phyloP scores from a whole-genome alignment of 2,797 vertebrate genomes.

The Australoheros facetus region DNA sequence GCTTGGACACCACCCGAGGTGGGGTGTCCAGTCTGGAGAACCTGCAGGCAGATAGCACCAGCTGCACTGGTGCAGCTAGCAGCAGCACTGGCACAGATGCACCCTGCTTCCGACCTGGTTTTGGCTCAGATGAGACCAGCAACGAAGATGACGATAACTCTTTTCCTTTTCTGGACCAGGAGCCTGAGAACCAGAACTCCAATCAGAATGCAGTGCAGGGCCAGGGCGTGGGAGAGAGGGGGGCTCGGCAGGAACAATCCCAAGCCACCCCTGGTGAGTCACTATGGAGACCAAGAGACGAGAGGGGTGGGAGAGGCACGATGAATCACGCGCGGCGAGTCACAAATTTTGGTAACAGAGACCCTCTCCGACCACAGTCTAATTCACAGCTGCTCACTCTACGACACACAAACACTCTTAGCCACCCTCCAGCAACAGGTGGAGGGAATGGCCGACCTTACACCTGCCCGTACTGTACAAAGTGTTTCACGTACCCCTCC shows the following conservation, averaged over 20 bases:
- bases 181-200: conserved; percentile 68
- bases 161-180: conserved; percentile 72
- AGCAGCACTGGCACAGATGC: conserved; percentile 37
- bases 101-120: conserved; percentile 58
- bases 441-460: conserved; percentile 72
- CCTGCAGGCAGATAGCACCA: conserved; percentile 55
- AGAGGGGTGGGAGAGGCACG: conserved; percentile 51
- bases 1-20: conserved; percentile 44
- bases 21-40: conserved; percentile 51
- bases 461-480: conserved; percentile 78
- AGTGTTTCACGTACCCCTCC: conserved; percentile 80
- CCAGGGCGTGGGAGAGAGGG: conserved; percentile 35
- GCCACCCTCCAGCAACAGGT: conserved; percentile 41
- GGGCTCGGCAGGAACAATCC: conserved; percentile 37
- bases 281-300: conserved; percentile 63
- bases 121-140: conserved; percentile 65
- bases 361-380: conserved; percentile 68
- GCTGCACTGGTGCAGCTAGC: conserved; percentile 53
- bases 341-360: conserved; percentile 53
- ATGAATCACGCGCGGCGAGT: conserved; percentile 47
- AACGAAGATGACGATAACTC: conserved; percentile 59
- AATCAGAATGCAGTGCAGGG: conserved; percentile 51
- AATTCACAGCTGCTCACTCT: conserved; percentile 60
- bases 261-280: conserved; percentile 44
- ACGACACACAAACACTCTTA: conserved; percentile 57